phyloP scores from a whole-genome alignment of 2,888 invertebrate genomes.

The Tetragnatha montana region DNA sequence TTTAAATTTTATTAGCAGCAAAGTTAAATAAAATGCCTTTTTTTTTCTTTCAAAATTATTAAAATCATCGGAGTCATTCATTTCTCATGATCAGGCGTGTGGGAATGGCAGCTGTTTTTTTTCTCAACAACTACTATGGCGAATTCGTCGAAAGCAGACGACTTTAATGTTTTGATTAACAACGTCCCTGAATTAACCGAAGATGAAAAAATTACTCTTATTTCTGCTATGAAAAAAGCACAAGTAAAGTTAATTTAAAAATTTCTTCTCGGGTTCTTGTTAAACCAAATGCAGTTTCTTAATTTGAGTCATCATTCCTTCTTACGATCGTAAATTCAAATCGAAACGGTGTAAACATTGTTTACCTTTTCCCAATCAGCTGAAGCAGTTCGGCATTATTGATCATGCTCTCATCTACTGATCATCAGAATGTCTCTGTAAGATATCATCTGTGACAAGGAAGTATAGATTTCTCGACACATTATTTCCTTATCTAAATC shows the following conservation, averaged over 20 bases:
- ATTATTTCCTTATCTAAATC: conserved; percentile 25
- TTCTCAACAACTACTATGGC: conserved; percentile 54
- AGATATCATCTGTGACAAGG: conserved; percentile 34
- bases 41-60: too few species aligned
- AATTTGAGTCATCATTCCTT: neutral
- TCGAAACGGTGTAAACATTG: conserved; percentile 14
- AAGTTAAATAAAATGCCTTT: too few species aligned
- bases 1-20: too few species aligned
- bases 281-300: neutral
- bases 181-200: conserved; percentile 71
- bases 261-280: neutral
- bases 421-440: conserved; percentile 18
- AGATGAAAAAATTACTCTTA: conserved; percentile 71
- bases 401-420: conserved; percentile 9
- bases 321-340: neutral
- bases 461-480: conserved; percentile 1
- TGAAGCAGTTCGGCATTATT: conserved; percentile 17
- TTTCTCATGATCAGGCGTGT: neutral
- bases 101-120: conserved; percentile 46
- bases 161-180: conserved; percentile 69
- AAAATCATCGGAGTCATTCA: neutral
- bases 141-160: conserved; percentile 68
- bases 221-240: conserved; percentile 71
- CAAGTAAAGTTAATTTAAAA: conserved; percentile 61
- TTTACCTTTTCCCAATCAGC: conserved; percentile 48